Evolutionary conservation across 2,888 invertebrate genomes (phyloP).

Genomic region (Rutpela maculata): DNA sequence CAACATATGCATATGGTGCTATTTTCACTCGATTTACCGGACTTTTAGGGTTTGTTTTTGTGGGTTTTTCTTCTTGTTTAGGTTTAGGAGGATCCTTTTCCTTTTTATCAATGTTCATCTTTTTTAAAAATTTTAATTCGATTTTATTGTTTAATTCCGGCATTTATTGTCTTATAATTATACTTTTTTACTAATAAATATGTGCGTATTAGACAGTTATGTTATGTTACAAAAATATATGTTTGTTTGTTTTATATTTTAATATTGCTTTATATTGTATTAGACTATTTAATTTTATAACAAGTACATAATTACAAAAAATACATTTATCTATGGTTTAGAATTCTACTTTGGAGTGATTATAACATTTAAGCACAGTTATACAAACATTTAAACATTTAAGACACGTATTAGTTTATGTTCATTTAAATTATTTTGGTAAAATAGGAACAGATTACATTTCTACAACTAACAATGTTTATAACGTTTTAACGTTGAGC

Average conservation of each 20-base stretch:
- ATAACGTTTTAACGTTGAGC: constrained; percentile 14
- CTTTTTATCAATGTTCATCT: constrained; percentile 46
- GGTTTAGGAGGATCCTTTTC: constrained; percentile 41
- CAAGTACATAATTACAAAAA: constrained; percentile 41
- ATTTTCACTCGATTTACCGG: constrained; percentile 68
- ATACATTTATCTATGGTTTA: constrained; percentile 46
- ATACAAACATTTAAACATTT: constrained; percentile 47
- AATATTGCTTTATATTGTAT: constrained; percentile 44
- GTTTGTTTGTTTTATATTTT: constrained; percentile 2
- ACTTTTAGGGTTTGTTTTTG: constrained; percentile 60
- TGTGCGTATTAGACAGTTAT: constrained; percentile 24
- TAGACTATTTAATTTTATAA: constrained; percentile 25
- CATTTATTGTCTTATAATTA: constrained; percentile 49
- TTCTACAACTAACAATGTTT: constrained; percentile 13
- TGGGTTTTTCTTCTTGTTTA: constrained; percentile 56
- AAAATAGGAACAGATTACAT: constrained; percentile 33
- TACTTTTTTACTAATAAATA: constrained; percentile 12
- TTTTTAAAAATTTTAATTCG: constrained; percentile 59
- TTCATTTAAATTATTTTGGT: constrained; percentile 28
- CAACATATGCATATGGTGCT: constrained; percentile 69
- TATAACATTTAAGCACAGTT: constrained; percentile 27
- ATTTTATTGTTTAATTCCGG: constrained; percentile 60
- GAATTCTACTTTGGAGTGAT: constrained; percentile 11
- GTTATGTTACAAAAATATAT: constrained; percentile 38
- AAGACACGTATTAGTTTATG: constrained; percentile 48